Conservation (phyloP, 2,888 invertebrate genomes). For the Sinhomidia bicolor region DNA sequence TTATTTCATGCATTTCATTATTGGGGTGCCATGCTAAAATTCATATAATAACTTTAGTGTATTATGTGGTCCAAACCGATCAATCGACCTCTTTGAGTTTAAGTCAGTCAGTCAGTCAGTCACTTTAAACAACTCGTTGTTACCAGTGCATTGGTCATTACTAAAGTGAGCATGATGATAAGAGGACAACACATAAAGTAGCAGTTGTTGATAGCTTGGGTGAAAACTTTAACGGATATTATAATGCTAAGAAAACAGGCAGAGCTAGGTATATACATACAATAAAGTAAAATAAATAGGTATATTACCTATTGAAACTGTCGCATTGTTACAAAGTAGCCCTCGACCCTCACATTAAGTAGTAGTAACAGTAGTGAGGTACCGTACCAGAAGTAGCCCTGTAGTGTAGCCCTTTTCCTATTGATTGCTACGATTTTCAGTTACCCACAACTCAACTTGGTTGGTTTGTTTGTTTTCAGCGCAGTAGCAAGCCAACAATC, state of each 20-base stretch:
- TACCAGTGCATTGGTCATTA: slow-evolving; percentile 51
- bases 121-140: slow-evolving; percentile 36
- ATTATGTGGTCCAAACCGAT: slow-evolving; percentile 53
- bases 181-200: neutral
- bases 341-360: neutral
- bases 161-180: slow-evolving; percentile 19
- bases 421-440: too few relatives aligned
- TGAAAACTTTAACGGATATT: too few relatives aligned
- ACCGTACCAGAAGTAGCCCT: too few relatives aligned
- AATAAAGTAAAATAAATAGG: too few relatives aligned
- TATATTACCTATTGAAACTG: neutral
- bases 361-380: neutral
- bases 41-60: slow-evolving; percentile 6
- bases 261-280: neutral
- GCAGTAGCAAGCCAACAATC: too few relatives aligned
- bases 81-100: slow-evolving; percentile 66
- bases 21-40: neutral
- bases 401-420: too few relatives aligned
- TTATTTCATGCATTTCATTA: slow-evolving; percentile 8
- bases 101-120: too few relatives aligned
- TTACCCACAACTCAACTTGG: neutral
- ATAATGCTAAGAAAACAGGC: neutral
- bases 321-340: neutral
- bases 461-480: neutral
- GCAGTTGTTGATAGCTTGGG: too few relatives aligned